Evolutionary conservation across 2,113 vertebrate species (phyloP).

Genomic region (Phylloscopus trochilus): DNA sequence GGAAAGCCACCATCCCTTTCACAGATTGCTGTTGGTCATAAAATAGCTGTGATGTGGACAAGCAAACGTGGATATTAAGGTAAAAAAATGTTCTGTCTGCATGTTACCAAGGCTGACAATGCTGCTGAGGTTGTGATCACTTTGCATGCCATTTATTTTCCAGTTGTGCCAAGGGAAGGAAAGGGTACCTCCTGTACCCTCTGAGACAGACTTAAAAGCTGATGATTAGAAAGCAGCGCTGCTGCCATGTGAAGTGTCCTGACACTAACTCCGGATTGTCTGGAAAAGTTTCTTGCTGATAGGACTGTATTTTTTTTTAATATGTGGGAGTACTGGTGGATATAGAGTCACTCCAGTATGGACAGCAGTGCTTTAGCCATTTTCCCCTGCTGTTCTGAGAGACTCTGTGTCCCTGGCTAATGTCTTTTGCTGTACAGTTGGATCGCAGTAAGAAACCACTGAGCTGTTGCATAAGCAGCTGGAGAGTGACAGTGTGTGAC

Average conservation of each 20-base stretch:
- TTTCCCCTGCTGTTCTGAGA: background rate
- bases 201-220: background rate
- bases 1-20: background rate
- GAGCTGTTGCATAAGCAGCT: constrained; percentile 31
- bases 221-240: background rate
- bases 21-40: background rate
- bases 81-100: background rate
- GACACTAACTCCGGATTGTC: background rate
- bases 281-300: background rate
- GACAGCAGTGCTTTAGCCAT: background rate
- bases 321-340: background rate
- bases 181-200: background rate
- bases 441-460: background rate
- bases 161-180: background rate
- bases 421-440: background rate
- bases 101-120: background rate
- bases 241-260: background rate
- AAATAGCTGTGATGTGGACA: background rate
- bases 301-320: background rate
- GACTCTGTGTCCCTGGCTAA: background rate
- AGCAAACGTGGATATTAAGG: background rate
- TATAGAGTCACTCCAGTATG: background rate
- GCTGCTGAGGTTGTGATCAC: background rate
- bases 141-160: background rate
- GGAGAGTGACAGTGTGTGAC: background rate